Evolutionary conservation across 1,140 invertebrate genomes (phyloP).

Genomic region (Leucophenga varia): DNA sequence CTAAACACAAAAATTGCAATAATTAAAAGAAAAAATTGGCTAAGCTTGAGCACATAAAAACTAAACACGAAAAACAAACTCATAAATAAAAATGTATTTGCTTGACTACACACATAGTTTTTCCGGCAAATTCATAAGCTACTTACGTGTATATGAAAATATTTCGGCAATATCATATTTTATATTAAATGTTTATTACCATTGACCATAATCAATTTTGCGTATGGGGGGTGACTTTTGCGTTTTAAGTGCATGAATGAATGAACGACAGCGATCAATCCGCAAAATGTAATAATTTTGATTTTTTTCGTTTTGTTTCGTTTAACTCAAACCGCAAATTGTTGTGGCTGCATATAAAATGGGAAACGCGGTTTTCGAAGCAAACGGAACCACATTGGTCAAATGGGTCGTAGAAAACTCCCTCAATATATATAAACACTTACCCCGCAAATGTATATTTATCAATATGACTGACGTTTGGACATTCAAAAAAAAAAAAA

Average conservation of each 20-base stretch:
- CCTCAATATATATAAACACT: slow-evolving; percentile 19
- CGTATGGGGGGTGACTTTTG: slow-evolving; percentile 16
- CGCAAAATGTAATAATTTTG: slow-evolving; percentile 47
- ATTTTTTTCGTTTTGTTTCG: slow-evolving; percentile 45
- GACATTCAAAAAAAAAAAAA: no score
- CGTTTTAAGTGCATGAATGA: slow-evolving; percentile 12
- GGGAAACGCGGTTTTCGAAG: background rate
- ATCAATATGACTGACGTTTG: no score
- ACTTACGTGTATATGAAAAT: no score
- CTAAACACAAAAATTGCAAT: no score
- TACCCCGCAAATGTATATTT: background rate
- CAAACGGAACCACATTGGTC: background rate
- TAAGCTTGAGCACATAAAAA: no score
- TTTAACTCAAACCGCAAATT: slow-evolving; percentile 51
- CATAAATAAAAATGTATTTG: no score
- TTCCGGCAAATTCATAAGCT: no score
- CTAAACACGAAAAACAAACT: no score
- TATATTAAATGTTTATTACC: background rate
- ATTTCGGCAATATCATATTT: no score
- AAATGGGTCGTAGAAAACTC: background rate
- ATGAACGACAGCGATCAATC: slow-evolving; percentile 42
- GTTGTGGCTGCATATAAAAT: slow-evolving; percentile 48
- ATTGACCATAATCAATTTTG: slow-evolving; percentile 10
- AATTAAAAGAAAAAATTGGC: no score
- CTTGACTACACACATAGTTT: no score